These are phyloP conservation scores for Nyctibius bracteatus DNA, from an alignment of 2,113 vertebrate species.

Conservation along the genomic window DNA sequence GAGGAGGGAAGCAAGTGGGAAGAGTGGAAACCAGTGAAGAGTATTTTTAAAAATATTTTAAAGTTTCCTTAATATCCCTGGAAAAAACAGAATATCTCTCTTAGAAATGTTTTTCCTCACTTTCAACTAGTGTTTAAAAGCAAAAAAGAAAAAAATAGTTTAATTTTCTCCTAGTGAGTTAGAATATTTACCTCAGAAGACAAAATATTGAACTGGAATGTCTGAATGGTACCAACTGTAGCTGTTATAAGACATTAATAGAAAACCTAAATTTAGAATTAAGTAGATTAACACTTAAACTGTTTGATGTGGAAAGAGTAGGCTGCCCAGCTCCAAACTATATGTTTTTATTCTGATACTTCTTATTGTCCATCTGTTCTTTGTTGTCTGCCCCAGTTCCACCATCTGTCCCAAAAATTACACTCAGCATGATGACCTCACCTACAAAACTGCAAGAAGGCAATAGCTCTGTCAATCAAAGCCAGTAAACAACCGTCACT, in stretches of 20 bases:
- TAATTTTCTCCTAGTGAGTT: neutral
- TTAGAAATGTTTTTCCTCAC: neutral
- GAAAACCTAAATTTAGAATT: neutral
- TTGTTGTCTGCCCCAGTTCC: neutral
- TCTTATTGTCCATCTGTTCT: conserved; percentile 19
- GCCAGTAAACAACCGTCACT: neutral
- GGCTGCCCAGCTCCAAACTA: neutral
- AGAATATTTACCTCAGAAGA: neutral
- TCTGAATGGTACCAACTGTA: neutral
- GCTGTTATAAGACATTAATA: neutral
- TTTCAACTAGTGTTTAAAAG: neutral
- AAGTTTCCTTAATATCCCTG: neutral
- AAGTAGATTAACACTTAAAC: neutral
- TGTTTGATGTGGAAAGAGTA: neutral
- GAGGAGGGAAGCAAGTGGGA: neutral
- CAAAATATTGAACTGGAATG: neutral
- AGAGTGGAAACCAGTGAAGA: neutral
- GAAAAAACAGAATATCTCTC: neutral
- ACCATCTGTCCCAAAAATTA: neutral
- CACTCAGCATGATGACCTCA: neutral
- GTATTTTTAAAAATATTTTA: neutral
- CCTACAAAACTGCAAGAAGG: neutral
- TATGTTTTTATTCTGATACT: conserved; percentile 3
- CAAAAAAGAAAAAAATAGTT: neutral
- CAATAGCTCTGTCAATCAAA: neutral